Base-by-base conservation (phyloP, 1,140 invertebrate genomes). In the Drosophila watanabei region DNA sequence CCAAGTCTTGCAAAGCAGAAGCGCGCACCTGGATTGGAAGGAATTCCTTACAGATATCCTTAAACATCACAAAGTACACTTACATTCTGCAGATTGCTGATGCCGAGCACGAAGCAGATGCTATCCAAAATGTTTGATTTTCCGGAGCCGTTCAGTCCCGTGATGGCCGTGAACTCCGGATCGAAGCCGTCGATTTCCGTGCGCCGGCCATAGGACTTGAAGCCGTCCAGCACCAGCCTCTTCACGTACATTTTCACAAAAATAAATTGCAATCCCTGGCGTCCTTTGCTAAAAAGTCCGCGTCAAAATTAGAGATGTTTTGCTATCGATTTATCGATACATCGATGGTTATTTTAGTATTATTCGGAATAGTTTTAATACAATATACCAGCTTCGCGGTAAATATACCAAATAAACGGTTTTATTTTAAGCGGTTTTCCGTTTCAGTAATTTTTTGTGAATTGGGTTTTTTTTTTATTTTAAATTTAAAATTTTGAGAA, bases 61-160 rank as follows among this genome's bases (percentile, higher is more conserved):
- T 16, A 4, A 3, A 18, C 14, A 32, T 20, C 0, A 14, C 16
- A 8, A 18, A 16, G 28, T 8, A 4, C 11, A 61, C 93, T 95
- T 95, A 98, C 98, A 94, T 98, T 97, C 24, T 95, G 95, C 56
- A 99, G 95, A 94, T 99, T 99, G n/a, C 97, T 96, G 39, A 99
- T 99, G 49, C 99, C 99, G 5, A 99, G 94, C 14, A 99, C 96
- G 94, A 99, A 99, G 94, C 99, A 99, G 94, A 99, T 99, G 13
- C 98, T 96, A 94, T 99, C 99, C 48, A 99, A 94, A 92, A 99
- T 98, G 92, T 99, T 99, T 1, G 98, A 99, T 94, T 99, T 99
- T n/a, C 99, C 99, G 73, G 97, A 98, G 6, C 99, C 99, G 94
- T 99, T 99, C 9, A 99, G 94, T 13, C 99, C 99, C 45, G 99